A percentile compares a stretch with the other conserved stretches of the same genome.
These are phyloP conservation scores for Lasioglossum albipes DNA, from an alignment of 1,140 invertebrate species.

Conservation along the genomic window DNA sequence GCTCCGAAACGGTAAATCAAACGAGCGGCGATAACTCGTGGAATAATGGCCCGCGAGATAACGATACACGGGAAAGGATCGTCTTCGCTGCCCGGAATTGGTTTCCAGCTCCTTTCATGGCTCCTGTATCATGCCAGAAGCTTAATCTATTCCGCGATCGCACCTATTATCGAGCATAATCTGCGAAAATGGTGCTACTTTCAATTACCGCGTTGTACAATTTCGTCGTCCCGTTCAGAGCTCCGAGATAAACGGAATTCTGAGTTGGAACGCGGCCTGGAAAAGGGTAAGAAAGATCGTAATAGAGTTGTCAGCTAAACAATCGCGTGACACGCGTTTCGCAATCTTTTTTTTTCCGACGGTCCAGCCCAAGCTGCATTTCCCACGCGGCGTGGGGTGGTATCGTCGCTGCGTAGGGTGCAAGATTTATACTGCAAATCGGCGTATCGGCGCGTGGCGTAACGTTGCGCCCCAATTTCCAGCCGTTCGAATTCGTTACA, in stretches of 20 bases:
- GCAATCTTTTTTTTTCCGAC: slow-evolving; percentile 42
- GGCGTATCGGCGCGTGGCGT: slow-evolving; percentile 68
- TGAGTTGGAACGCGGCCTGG: too few species aligned
- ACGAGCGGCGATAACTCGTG: slow-evolving; percentile 67
- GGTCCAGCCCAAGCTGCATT: slow-evolving; percentile 51
- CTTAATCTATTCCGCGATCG: slow-evolving; percentile 31
- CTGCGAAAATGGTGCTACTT: not conserved
- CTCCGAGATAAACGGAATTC: too few species aligned
- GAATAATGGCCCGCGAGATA: slow-evolving; percentile 70
- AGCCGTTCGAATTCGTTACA: slow-evolving; percentile 70
- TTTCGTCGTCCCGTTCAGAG: too few species aligned
- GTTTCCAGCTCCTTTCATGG: slow-evolving; percentile 59
- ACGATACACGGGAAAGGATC: slow-evolving; percentile 63
- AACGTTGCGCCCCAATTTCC: slow-evolving; percentile 49
- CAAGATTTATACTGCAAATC: slow-evolving; percentile 66
- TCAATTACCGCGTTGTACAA: too few species aligned
- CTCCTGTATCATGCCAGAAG: slow-evolving; percentile 7
- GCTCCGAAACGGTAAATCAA: slow-evolving; percentile 67
- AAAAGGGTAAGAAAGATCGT: slow-evolving; percentile 13
- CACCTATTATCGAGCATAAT: not conserved
- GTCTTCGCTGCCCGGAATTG: slow-evolving; percentile 59
- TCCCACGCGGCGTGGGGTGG: slow-evolving; percentile 69
- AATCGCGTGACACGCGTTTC: slow-evolving; percentile 35
- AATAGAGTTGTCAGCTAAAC: slow-evolving; percentile 65
- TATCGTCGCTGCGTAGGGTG: slow-evolving; percentile 61